Percentiles rank a stretch among this genome's conserved stretches.
phyloP scores from a whole-genome alignment of 2,888 invertebrate genomes.

The Cheilosia urbana region DNA sequence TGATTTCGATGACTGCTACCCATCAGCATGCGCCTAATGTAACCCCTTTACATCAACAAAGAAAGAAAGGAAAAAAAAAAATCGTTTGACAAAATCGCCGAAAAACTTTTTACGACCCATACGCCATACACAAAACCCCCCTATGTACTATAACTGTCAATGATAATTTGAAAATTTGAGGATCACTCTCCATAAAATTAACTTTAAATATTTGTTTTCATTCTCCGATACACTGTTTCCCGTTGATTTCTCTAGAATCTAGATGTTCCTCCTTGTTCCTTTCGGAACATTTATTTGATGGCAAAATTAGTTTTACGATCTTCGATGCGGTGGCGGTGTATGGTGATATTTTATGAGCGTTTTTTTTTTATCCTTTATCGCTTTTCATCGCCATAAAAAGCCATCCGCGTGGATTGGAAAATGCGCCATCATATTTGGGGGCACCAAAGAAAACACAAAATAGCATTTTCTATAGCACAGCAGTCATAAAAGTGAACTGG shows the following conservation, averaged over 20 bases:
- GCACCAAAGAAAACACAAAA: slow-evolving; percentile 13
- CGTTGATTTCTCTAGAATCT: not conserved
- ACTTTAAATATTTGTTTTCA: slow-evolving; percentile 49
- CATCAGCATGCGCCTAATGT: slow-evolving; percentile 5
- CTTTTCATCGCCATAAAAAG: slow-evolving; percentile 64
- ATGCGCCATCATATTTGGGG: slow-evolving; percentile 20
- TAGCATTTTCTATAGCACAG: slow-evolving; percentile 22
- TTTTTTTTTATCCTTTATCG: slow-evolving; percentile 65
- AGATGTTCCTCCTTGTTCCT: slow-evolving; percentile 6
- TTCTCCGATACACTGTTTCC: not conserved
- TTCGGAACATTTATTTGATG: slow-evolving; percentile 70
- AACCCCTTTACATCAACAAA: not conserved
- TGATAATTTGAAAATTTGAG: slow-evolving; percentile 57
- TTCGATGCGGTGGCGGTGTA: slow-evolving; percentile 42
- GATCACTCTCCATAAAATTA: slow-evolving; percentile 62
- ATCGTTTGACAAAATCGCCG: slow-evolving; percentile 18
- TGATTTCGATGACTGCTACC: slow-evolving; percentile 20
- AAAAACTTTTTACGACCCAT: slow-evolving; percentile 29
- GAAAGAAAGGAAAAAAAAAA: no score
- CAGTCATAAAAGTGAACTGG: slow-evolving; percentile 40
- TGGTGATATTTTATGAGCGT: slow-evolving; percentile 67
- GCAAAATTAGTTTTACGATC: slow-evolving; percentile 75
- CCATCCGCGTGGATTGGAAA: slow-evolving; percentile 8
- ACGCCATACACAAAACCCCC: slow-evolving; percentile 24
- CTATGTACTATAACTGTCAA: slow-evolving; percentile 52